Conservation (phyloP, 2,888 invertebrate genomes). For the Drosophila multiciliata region DNA sequence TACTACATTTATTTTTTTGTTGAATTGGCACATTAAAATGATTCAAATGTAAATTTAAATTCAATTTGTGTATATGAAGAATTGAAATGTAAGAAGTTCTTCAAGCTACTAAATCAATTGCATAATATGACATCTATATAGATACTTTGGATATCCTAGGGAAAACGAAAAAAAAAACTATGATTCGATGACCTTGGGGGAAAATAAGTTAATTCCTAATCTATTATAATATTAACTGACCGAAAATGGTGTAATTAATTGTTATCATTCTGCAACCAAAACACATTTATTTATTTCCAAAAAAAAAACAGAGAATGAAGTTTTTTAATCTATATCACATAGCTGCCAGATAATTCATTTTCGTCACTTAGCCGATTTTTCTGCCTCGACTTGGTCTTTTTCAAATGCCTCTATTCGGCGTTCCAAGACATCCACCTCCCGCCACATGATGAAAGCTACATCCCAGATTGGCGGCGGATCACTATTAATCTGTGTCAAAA, state of each 20-base stretch:
- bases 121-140: background rate
- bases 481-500: constrained; percentile 35
- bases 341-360: background rate
- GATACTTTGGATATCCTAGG: background rate
- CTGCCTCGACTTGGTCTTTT: background rate
- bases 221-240: background rate
- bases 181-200: background rate
- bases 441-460: constrained; percentile 44
- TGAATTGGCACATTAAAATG: background rate
- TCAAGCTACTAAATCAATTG: no score
- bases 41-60: background rate
- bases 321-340: background rate
- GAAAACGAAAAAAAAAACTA: background rate
- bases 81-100: background rate
- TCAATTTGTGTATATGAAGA: background rate
- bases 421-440: constrained; percentile 50
- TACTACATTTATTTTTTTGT: background rate
- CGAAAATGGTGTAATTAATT: background rate
- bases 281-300: background rate
- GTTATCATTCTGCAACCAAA: background rate
- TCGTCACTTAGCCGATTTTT: background rate
- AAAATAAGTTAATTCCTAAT: background rate
- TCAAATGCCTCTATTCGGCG: constrained; percentile 32
- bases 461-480: constrained; percentile 60
- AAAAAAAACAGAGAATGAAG: background rate